A percentile compares a stretch with the other conserved stretches of the same genome.
Conservation (phyloP, 2,113 vertebrate genomes). For the Semnornis frantzii region DNA sequence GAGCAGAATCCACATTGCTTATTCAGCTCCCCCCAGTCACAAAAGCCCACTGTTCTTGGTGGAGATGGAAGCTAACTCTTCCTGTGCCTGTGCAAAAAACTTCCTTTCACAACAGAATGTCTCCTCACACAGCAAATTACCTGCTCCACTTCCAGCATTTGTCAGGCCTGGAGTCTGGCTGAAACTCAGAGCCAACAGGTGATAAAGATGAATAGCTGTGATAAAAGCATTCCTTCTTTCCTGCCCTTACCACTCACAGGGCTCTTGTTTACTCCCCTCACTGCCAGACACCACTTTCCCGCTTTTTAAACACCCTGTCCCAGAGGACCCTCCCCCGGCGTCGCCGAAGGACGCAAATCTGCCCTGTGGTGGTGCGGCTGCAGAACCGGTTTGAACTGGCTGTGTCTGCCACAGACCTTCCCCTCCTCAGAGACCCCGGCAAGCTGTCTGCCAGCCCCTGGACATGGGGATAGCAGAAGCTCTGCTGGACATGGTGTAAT, state of each 20-base stretch:
- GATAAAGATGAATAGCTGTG: background rate
- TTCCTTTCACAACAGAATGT: background rate
- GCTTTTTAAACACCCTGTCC: fast-evolving
- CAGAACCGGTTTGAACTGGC: fast-evolving
- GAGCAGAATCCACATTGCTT: background rate
- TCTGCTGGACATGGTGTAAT: fast-evolving
- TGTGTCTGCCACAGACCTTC: fast-evolving
- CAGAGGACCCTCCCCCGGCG: fast-evolving
- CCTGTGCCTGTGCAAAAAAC: background rate
- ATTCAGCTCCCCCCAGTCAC: background rate
- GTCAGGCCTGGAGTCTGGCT: background rate
- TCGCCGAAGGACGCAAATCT: fast-evolving
- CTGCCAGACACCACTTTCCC: background rate
- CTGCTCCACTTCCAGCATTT: background rate
- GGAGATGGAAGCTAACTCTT: background rate
- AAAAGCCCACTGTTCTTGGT: background rate
- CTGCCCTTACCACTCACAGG: fast-evolving
- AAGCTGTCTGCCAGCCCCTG: too few relatives aligned
- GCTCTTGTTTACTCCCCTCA: fast-evolving
- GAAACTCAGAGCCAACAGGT: background rate
- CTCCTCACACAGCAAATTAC: background rate
- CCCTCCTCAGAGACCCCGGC: background rate
- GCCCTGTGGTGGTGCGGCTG: fast-evolving
- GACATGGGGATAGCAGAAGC: fast-evolving
- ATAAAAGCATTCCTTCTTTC: background rate